Evolutionary conservation across 2,113 vertebrate species (phyloP).

Genomic region (Gopherus evgoodei): DNA sequence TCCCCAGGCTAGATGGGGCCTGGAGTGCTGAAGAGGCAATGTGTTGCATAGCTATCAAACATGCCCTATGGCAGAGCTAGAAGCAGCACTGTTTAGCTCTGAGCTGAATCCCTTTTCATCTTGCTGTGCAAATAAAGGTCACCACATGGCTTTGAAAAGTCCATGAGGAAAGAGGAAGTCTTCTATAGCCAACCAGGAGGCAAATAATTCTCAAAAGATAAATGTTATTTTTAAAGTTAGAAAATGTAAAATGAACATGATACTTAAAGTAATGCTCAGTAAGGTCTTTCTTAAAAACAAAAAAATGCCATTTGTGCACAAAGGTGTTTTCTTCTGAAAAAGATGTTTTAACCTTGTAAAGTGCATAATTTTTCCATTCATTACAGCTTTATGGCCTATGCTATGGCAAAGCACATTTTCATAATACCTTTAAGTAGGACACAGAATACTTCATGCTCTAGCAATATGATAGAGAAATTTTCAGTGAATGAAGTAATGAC

Average conservation of each 20-base stretch:
- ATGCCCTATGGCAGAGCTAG: neutral
- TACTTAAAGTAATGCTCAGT: neutral
- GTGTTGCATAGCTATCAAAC: neutral
- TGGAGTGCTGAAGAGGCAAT: neutral
- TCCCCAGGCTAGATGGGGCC: neutral
- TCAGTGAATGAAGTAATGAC: neutral
- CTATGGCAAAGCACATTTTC: neutral
- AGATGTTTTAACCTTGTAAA: neutral
- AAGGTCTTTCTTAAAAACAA: neutral
- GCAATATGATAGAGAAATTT: neutral
- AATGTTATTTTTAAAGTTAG: neutral
- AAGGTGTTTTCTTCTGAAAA: neutral
- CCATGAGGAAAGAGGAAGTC: neutral
- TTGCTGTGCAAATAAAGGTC: neutral
- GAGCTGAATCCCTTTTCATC: neutral
- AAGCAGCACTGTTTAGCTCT: neutral
- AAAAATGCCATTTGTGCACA: neutral
- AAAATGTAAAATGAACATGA: neutral
- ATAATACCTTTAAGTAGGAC: neutral
- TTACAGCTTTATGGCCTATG: neutral
- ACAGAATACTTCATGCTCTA: neutral
- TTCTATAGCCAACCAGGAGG: neutral
- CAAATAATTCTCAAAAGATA: neutral
- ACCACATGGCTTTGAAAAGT: neutral
- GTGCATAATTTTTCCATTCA: neutral